Conservation (phyloP, 2,113 vertebrate species). For the Cephalopterus ornatus region DNA sequence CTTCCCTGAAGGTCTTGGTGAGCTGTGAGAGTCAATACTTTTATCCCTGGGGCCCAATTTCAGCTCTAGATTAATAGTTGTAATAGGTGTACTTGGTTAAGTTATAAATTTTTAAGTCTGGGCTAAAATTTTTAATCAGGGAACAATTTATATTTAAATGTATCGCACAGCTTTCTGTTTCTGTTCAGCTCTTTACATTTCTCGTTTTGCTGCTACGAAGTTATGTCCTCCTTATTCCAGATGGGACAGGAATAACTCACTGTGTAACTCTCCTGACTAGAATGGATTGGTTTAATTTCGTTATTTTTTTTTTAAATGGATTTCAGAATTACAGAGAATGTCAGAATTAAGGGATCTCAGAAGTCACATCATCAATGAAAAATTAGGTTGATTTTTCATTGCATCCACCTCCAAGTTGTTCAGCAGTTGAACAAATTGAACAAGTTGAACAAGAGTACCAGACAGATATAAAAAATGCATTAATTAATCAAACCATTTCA, state of each 20-base stretch:
- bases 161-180: background rate
- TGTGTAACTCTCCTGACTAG: background rate
- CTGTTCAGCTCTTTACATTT: background rate
- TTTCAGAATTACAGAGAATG: background rate
- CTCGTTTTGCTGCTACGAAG: background rate
- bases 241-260: background rate
- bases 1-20: background rate
- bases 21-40: background rate
- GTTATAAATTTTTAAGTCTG: background rate
- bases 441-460: background rate
- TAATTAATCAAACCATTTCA: background rate
- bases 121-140: background rate
- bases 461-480: background rate
- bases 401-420: background rate
- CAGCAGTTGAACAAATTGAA: background rate
- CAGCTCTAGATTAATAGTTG: background rate
- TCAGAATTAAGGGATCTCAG: background rate
- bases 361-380: background rate
- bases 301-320: background rate
- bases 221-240: background rate
- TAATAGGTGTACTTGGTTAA: background rate
- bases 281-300: fast-evolving
- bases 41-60: background rate
- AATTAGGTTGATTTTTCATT: background rate
- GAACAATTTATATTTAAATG: background rate